Percentiles rank a stretch among this genome's conserved stretches.
Conservation (phyloP, 2,888 invertebrate genomes). For the Chrysolina americana region DNA sequence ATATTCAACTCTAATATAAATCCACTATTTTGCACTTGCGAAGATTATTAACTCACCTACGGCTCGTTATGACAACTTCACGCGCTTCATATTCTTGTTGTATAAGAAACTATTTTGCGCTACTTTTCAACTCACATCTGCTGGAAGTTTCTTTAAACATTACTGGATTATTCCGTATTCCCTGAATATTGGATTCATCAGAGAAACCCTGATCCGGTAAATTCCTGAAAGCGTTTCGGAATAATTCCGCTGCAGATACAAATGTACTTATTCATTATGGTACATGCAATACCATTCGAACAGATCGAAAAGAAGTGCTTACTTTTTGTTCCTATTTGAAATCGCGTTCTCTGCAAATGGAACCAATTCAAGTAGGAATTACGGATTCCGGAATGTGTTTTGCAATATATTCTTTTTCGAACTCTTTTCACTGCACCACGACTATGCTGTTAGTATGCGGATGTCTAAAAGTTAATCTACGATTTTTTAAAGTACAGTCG, state of each 20-base stretch:
- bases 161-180: too few species aligned
- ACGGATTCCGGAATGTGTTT: background rate
- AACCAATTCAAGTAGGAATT: constrained; percentile 15
- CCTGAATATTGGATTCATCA: too few species aligned
- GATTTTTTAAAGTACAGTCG: too few species aligned
- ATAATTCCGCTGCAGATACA: background rate
- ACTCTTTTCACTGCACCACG: background rate
- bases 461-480: background rate
- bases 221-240: background rate
- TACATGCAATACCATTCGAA: background rate
- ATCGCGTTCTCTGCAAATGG: constrained; percentile 11
- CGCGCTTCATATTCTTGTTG: too few species aligned
- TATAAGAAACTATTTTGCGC: too few species aligned
- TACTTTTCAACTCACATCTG: too few species aligned
- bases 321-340: background rate
- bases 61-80: too few species aligned
- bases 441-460: background rate
- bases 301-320: background rate
- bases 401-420: background rate
- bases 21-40: too few species aligned
- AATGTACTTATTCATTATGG: constrained; percentile 1
- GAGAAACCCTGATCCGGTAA: too few species aligned
- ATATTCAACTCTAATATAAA: too few species aligned
- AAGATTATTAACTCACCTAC: too few species aligned
- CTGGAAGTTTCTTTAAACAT: too few species aligned